phyloP scores from a whole-genome alignment of 1,140 invertebrate species.

The Planococcus citri region DNA sequence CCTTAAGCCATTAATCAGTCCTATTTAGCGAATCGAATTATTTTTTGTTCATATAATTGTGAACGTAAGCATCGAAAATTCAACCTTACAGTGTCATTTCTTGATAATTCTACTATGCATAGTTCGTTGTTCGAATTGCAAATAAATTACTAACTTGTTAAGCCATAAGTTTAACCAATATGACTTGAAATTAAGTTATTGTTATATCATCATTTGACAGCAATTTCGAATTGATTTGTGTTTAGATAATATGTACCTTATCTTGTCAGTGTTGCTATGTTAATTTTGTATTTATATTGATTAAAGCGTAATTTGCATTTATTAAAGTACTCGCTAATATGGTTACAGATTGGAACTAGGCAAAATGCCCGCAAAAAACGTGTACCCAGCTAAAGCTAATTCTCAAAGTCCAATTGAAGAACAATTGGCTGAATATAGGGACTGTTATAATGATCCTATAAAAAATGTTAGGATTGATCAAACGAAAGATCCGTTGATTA shows the following conservation, averaged over 20 bases:
- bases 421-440: conserved; percentile 9
- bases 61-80: background rate
- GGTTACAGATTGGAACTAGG: background rate
- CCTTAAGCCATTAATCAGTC: no score
- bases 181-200: no score
- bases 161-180: no score
- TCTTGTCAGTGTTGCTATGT: no score
- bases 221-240: no score
- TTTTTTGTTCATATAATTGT: no score
- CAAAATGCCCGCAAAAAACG: background rate
- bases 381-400: background rate
- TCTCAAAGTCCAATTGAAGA: conserved; percentile 1
- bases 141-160: no score
- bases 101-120: no score
- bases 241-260: no score
- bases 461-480: background rate
- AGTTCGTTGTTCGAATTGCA: no score
- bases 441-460: background rate
- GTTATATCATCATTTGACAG: no score
- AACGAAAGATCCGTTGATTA: background rate
- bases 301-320: background rate
- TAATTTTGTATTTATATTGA: background rate
- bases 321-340: background rate
- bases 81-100: background rate
- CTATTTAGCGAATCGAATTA: no score